Conservation (phyloP, 1,140 invertebrate species). For the Belonocnema kinseyi region DNA sequence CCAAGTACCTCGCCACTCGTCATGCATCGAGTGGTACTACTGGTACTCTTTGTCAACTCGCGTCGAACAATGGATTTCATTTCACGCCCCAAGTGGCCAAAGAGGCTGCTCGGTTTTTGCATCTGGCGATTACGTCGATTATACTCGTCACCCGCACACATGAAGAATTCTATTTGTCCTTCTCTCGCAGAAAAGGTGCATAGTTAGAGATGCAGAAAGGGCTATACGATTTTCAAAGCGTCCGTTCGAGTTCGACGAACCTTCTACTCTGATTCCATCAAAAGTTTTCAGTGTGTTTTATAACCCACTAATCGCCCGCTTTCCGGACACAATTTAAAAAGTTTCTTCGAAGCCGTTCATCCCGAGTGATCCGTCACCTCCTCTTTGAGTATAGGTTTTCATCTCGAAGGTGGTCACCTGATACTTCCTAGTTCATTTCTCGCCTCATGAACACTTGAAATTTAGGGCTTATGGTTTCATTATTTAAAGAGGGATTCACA, state of each 20-base stretch:
- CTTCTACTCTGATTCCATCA: not conserved
- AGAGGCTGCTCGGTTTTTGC: conserved; percentile 51
- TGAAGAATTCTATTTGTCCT: conserved; percentile 51
- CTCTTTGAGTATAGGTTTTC: conserved; percentile 49
- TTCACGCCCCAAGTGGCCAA: conserved; percentile 38
- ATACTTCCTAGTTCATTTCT: conserved; percentile 69
- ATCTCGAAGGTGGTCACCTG: conserved; percentile 33
- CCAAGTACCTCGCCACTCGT: not conserved
- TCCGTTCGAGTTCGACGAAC: too few species aligned
- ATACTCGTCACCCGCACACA: conserved; percentile 12
- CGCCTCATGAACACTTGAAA: conserved; percentile 71
- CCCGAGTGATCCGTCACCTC: conserved; percentile 47
- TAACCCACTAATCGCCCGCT: conserved; percentile 73
- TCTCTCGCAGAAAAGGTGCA: conserved; percentile 34
- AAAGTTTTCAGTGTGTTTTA: conserved; percentile 66
- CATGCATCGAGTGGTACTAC: conserved; percentile 50
- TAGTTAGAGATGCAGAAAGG: not conserved
- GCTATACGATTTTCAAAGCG: not conserved
- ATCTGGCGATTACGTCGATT: conserved; percentile 51
- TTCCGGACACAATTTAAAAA: conserved; percentile 73
- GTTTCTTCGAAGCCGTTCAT: conserved; percentile 61
- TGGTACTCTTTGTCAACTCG: conserved; percentile 45
- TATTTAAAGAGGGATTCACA: not conserved
- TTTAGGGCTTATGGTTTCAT: conserved; percentile 47
- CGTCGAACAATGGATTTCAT: conserved; percentile 63